Percentiles rank a stretch among this genome's conserved stretches.
Evolutionary conservation across 2,113 vertebrate species (phyloP).

Genomic region (Mobula birostris): DNA sequence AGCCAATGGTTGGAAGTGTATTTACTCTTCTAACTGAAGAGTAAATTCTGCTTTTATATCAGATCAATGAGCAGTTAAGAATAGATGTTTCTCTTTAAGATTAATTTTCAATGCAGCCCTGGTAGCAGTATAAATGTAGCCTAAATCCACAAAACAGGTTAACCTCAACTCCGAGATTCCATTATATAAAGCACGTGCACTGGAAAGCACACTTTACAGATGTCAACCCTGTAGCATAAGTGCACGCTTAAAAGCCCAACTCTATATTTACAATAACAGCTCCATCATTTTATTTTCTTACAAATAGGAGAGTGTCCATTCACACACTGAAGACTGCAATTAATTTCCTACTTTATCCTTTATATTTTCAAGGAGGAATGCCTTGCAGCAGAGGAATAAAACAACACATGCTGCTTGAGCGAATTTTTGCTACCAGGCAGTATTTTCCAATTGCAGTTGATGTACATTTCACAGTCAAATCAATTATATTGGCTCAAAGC

Average conservation of each 20-base stretch:
- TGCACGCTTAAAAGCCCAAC: neutral
- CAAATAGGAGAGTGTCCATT: neutral
- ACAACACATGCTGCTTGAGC: neutral
- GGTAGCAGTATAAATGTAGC: neutral
- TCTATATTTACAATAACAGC: neutral
- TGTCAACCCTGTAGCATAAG: neutral
- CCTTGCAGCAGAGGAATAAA: neutral
- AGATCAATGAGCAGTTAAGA: neutral
- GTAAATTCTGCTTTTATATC: neutral
- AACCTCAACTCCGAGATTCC: neutral
- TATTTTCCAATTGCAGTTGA: neutral
- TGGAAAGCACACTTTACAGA: neutral
- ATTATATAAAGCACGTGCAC: neutral
- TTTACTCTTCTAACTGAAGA: neutral
- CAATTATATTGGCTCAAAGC: slow-evolving; percentile 1
- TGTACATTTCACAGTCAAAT: neutral
- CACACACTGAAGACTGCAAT: no score
- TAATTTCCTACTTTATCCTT: neutral
- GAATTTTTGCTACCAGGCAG: neutral
- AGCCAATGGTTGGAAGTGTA: neutral
- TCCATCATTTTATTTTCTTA: neutral
- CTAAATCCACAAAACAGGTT: neutral
- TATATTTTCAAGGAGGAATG: neutral
- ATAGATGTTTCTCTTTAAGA: neutral
- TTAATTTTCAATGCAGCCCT: neutral